These are phyloP conservation scores for Mesoclemmys tuberculata DNA, from an alignment of 2,113 vertebrate genomes.

Conservation along the genomic window DNA sequence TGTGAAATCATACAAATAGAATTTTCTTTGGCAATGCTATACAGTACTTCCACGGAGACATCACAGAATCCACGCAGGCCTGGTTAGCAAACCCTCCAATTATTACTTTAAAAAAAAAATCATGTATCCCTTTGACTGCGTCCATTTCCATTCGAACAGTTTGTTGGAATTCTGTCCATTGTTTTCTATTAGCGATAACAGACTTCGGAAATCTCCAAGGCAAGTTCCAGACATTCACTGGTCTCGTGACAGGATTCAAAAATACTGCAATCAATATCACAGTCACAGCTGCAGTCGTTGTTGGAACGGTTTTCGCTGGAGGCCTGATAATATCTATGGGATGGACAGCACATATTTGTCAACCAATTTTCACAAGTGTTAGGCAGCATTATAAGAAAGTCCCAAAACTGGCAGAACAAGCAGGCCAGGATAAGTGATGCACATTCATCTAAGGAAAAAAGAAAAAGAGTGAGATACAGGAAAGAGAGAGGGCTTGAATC, in stretches of 20 bases:
- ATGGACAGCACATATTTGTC: slow-evolving; percentile 79
- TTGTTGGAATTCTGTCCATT: not conserved
- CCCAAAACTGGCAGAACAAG: slow-evolving; percentile 86
- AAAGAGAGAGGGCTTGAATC: not conserved
- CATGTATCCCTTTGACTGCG: not conserved
- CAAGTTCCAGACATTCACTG: slow-evolving; percentile 83
- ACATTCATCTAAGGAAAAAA: slow-evolving; percentile 80
- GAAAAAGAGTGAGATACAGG: slow-evolving; percentile 47
- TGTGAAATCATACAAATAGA: slow-evolving; percentile 52
- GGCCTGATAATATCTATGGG: slow-evolving; percentile 79
- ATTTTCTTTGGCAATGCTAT: not conserved
- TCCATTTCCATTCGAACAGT: not conserved
- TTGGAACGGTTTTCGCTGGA: slow-evolving; percentile 56
- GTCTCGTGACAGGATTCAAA: slow-evolving; percentile 84
- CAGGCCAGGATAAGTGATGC: slow-evolving; percentile 85
- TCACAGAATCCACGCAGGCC: slow-evolving; percentile 38
- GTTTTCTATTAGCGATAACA: slow-evolving; percentile 77
- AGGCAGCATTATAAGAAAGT: slow-evolving; percentile 86
- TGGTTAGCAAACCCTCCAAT: slow-evolving; percentile 29
- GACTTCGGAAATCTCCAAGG: slow-evolving; percentile 87
- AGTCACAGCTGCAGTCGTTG: slow-evolving; percentile 79
- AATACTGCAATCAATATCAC: slow-evolving; percentile 82
- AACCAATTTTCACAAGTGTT: slow-evolving; percentile 79
- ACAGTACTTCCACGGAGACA: slow-evolving; percentile 38
- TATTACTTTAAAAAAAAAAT: not conserved